Evolutionary conservation across 2,113 vertebrate species (phyloP), one percentile per base, ranked within the genome.

Genomic region (Pomatostomus ruficeps): DNA sequence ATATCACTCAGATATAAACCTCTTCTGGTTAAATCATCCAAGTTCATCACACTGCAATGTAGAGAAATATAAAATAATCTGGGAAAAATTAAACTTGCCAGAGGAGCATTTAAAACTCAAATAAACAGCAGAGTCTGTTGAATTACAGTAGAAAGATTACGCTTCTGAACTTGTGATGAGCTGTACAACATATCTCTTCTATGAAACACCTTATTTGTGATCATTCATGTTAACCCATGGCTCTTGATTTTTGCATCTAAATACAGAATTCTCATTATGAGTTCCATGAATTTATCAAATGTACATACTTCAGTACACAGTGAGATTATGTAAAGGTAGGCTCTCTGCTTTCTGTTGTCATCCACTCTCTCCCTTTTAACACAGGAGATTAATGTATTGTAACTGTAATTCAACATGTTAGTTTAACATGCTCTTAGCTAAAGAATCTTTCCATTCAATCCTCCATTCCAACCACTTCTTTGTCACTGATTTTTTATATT

Each of bases 1-100:
- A 99, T 99, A 97, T 99, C 99, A 86, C 99, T 99, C 91, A 99
- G 98, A 93, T 99, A 99, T 17, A 99, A 98, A 19, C 99, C 99
- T 94, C 99, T 97, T 90, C 99, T 98, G 5, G 99, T 99, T 88
- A 99, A 98, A 92, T 99, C 99, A 49, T 99, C 99, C 97, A 99
- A 98, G 96, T 99, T 99, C 99, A 99, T 99, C 48, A 99, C 99
- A 94, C 99, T 99, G 92, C 55, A 54, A 85, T 52, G 48, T 17
- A 76, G 31, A 92, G 49, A 77, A 72, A 42, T 46, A 23, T 6
- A 16, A 18, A 54, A 48, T 11, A 82, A 85, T 18, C 35, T 3
- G 21, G 26, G 23, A 74, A 45, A 4, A 61, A 91, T 42, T 54
- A 59, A 85, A 82, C 33, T 65, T 58, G 55, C 8, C 35, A 67